Evolutionary conservation across 2,113 vertebrate genomes (phyloP).

Genomic region (Trogon surrucura): DNA sequence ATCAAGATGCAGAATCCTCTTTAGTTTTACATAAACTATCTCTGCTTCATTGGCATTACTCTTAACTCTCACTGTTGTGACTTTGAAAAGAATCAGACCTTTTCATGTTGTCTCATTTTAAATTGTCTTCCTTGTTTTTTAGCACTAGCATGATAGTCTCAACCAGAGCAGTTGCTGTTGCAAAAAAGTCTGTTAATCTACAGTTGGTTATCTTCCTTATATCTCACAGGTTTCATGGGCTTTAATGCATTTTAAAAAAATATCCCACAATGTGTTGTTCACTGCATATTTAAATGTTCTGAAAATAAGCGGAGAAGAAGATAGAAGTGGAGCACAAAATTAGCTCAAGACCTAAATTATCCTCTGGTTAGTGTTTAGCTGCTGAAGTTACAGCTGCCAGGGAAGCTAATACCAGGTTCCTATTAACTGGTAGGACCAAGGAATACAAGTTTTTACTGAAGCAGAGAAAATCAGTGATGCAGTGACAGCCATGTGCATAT

Average conservation of each 20-base stretch:
- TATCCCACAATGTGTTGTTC: neutral
- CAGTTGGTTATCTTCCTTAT: neutral
- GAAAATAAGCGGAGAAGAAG: neutral
- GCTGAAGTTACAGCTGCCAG: neutral
- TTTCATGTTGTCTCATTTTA: neutral
- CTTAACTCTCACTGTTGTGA: neutral
- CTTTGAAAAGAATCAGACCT: neutral
- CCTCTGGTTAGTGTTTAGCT: neutral
- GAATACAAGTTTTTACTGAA: neutral
- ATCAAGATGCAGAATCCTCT: neutral
- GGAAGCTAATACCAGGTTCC: neutral
- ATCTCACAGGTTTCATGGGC: neutral
- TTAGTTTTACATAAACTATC: neutral
- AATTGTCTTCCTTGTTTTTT: neutral
- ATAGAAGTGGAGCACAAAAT: neutral
- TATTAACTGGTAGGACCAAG: neutral
- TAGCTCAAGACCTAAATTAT: neutral
- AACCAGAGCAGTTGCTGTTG: neutral
- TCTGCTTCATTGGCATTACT: neutral
- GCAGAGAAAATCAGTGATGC: neutral
- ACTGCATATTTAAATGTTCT: neutral
- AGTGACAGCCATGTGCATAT: neutral
- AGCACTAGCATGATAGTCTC: neutral
- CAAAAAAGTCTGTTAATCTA: neutral
- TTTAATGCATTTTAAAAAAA: neutral